These are phyloP conservation scores for Zootoca vivipara DNA, from an alignment of 2,113 vertebrate species.

Conservation along the genomic window DNA sequence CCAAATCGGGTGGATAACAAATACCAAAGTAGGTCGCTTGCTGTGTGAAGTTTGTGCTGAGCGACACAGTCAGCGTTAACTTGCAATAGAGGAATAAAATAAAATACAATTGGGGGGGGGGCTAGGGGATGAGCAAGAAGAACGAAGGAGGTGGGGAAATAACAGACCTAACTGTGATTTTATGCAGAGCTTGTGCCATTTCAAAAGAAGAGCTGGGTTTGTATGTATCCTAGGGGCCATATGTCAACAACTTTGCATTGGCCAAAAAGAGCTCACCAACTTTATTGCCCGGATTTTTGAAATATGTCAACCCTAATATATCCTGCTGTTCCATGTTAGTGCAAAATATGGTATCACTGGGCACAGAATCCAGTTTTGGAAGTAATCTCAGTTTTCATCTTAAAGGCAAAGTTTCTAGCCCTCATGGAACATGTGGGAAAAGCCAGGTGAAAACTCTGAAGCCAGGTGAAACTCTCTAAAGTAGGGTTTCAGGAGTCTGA, in stretches of 20 bases:
- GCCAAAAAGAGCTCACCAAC: too few species aligned
- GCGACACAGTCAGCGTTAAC: conserved; percentile 50
- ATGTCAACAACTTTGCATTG: too few species aligned
- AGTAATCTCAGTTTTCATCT: background rate
- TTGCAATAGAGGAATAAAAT: background rate
- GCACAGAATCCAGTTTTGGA: background rate
- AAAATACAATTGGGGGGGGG: background rate
- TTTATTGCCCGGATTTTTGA: too few species aligned
- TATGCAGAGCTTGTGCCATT: background rate
- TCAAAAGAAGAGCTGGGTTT: too few species aligned
- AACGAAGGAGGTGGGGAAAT: background rate
- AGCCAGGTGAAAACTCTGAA: too few species aligned
- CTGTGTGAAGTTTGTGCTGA: conserved; percentile 62
- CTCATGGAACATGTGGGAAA: background rate
- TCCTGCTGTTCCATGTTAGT: background rate
- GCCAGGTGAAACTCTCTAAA: background rate
- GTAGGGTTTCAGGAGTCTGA: background rate
- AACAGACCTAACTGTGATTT: background rate
- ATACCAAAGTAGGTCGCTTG: conserved; percentile 51
- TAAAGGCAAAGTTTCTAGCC: background rate
- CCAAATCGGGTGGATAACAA: conserved; percentile 68
- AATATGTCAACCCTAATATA: too few species aligned
- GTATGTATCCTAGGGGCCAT: too few species aligned
- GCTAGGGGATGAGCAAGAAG: conserved; percentile 17
- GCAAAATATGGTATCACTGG: background rate